A percentile compares a stretch with the other conserved stretches of the same genome.
Evolutionary conservation across 2,113 vertebrate species (phyloP).

Genomic region (Noctilio leporinus): DNA sequence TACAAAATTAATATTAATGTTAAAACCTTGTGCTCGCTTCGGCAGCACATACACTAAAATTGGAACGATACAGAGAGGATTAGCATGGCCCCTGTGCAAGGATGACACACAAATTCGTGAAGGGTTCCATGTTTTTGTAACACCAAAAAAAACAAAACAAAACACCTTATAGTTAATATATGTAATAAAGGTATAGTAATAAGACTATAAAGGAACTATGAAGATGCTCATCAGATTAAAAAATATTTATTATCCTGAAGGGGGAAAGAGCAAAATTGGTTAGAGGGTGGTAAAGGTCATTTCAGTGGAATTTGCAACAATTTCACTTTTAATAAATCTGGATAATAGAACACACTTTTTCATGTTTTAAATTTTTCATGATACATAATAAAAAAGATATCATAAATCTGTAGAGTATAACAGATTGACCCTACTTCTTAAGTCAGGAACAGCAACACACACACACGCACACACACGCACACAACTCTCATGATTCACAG

Average conservation of each 20-base stretch:
- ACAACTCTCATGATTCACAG: neutral
- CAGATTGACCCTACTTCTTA: conserved; percentile 33
- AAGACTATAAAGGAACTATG: neutral
- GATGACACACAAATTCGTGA: too few relatives aligned
- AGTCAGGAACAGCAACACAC: neutral
- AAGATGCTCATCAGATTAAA: neutral
- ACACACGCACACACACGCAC: too few relatives aligned
- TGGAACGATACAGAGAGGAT: too few relatives aligned
- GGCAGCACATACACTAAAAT: too few relatives aligned
- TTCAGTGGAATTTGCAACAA: neutral
- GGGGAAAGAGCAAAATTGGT: neutral
- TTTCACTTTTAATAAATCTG: conserved; percentile 55
- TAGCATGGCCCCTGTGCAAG: too few relatives aligned
- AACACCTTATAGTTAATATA: neutral
- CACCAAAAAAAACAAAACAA: too few relatives aligned
- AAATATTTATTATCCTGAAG: neutral
- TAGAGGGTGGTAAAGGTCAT: neutral
- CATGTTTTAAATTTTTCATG: conserved; percentile 58
- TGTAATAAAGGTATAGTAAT: neutral
- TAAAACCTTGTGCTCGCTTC: too few relatives aligned
- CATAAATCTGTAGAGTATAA: conserved; percentile 46
- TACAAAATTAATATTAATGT: too few relatives aligned
- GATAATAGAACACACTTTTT: neutral
- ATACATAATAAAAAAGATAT: conserved; percentile 46
- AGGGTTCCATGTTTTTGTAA: too few relatives aligned